Evolutionary conservation across 1,140 invertebrate genomes (phyloP), one percentile per base, ranked within the genome.

Genomic region (Sinella curviseta): DNA sequence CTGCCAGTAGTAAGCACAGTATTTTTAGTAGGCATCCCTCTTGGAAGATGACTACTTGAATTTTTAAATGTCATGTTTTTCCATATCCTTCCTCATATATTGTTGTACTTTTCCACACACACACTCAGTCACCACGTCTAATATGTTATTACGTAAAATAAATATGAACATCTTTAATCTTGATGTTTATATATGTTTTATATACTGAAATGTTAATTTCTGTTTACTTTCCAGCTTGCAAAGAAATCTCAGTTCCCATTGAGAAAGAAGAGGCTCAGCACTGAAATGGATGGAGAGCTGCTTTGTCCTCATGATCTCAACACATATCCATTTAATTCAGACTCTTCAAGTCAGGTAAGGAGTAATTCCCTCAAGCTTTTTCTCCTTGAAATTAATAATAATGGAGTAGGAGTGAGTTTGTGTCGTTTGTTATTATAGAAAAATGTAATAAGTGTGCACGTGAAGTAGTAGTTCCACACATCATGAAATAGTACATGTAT

Each of bases 221-320:
- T 78, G 24, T 70, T 35, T 55, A n/a, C 31, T 55, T 74, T 79
- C 26, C 65, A 79, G 77, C 35, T 78, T 65, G 16, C 67, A 16
- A 80, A 80, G 70, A 81, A 82, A 65, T 78, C 78, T 48, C 80
- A 81, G 78, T 83, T 84, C 77, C 78, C 82, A 26, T 67, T 84
- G 30, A 79, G 84, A 36, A 81, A 78, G 31, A 84, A 84, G 73
- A 78, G 82, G 36, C 67, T 78, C 24, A 84, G 83, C 54, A 81
- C 54, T 74, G 79, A 80, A 57, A 67, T 78, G 48, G 35, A 75
- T 4, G 82, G 83, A 55, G 84, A 85, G 16, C 60, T 84, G 24
- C 54, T 83, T 14, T 83, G 84, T 70, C 80, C 84, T 12, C 33
- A 76, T 26, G 83, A 84, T 36, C 67, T 79, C 70, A 78, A 79